Base-by-base conservation (phyloP, 2,888 invertebrate species). In the Callyntrura guangdongensis region DNA sequence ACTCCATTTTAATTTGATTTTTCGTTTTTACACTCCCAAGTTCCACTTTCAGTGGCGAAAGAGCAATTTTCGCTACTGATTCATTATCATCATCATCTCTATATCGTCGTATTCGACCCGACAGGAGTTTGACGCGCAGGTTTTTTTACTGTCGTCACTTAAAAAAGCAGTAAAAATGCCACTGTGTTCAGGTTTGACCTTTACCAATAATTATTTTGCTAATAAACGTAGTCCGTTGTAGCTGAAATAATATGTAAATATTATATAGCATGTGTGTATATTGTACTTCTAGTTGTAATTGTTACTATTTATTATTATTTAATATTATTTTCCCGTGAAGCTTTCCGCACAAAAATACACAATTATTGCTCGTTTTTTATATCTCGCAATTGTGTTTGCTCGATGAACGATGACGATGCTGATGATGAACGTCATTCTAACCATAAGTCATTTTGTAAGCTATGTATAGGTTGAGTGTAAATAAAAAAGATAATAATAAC, bases 361-460 rank as follows among this genome's bases (percentile, higher is more conserved):
- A 25, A 74, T 85, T 85, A 9, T 47, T 77, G 53, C 61, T 74
- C 45, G 45, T 64, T 77, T 77, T 61, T 6, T 56, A 67, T 79
- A 22, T 77, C 11, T 25, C 86, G 90, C 90, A 86, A 86, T 90
- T 90, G 90, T 90, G 90, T 90, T 90, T 90, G 90, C 90, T 90
- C 90, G 17, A 67, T 61, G 20, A 79, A 61, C 56, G 59, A n/a
- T 49, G 59, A 56, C 9, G 56, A 61, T 45, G 59, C n/a, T 64
- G 8, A 59, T 74, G 36, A 17, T 74, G 14, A 1, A 14, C 45
- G 56, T 85, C 14, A 22, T 17, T 69, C 61, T 59, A 56, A 61
- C 36, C 36, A 36, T 36, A 17, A 74, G 17, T 53, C 49, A 53
- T 20, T 61, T 36, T 69, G 12, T 69, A 53, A 79, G 22, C 36